Percentiles rank a stretch among this genome's conserved stretches.
Evolutionary conservation across 2,888 invertebrate species (phyloP).

Genomic region (Caprella mutica): DNA sequence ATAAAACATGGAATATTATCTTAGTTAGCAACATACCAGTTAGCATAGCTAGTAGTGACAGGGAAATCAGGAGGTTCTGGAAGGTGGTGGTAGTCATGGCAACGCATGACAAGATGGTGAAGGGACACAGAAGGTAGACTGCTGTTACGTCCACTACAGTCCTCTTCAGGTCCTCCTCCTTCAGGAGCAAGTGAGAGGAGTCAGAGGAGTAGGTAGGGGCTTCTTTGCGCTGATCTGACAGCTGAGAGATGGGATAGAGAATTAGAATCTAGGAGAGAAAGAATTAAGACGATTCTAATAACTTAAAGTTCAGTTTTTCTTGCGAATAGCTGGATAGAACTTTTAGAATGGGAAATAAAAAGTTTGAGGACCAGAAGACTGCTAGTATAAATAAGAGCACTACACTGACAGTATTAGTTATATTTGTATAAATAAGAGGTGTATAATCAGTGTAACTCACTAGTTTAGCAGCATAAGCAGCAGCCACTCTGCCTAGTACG

Average conservation of each 20-base stretch:
- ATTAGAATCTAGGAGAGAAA: no score
- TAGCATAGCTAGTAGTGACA: constrained; percentile 58
- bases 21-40: constrained; percentile 42
- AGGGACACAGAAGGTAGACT: constrained; percentile 79
- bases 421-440: constrained; percentile 6
- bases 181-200: constrained; percentile 24
- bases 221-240: constrained; percentile 39
- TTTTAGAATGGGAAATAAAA: background rate
- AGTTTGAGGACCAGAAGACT: no score
- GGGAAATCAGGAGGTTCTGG: constrained; percentile 67
- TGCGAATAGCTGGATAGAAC: no score
- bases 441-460: constrained; percentile 39
- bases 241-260: constrained; percentile 12
- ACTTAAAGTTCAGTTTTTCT: no score
- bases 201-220: constrained; percentile 46
- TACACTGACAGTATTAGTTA: constrained; percentile 10
- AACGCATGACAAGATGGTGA: constrained; percentile 71
- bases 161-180: constrained; percentile 45
- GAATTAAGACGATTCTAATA: no score
- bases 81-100: constrained; percentile 82
- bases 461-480: constrained; percentile 53
- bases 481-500: constrained; percentile 58
- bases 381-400: background rate
- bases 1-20: background rate
- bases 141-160: constrained; percentile 59